phyloP scores from a whole-genome alignment of 2,888 invertebrate genomes.

The Ophioninae sp. region DNA sequence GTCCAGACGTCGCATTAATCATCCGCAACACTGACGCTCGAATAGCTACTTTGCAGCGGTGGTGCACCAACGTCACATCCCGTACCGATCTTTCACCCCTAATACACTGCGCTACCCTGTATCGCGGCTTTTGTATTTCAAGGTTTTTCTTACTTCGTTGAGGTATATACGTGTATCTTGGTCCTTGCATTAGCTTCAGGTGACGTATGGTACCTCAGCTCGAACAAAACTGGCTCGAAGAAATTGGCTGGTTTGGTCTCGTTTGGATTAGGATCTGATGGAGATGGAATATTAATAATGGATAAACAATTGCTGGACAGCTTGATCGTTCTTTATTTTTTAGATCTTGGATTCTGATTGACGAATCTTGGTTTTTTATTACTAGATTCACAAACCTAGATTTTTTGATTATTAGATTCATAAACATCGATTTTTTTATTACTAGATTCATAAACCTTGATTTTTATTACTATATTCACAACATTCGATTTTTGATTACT shows the following conservation, averaged over 20 bases:
- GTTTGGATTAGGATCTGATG: not conserved
- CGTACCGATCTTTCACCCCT: constrained; percentile 35
- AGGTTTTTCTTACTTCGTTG: constrained; percentile 14
- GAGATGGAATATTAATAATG: not conserved
- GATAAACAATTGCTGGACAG: too few relatives aligned
- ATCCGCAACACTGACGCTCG: constrained; percentile 56
- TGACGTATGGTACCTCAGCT: not conserved
- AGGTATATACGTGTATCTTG: not conserved
- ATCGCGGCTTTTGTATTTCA: constrained; percentile 14
- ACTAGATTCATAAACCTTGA: too few relatives aligned
- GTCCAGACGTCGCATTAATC: constrained; percentile 64
- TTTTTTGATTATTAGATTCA: too few relatives aligned
- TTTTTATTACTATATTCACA: too few relatives aligned
- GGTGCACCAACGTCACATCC: constrained; percentile 14
- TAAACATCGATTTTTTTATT: too few relatives aligned
- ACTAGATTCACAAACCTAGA: too few relatives aligned
- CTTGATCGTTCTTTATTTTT: too few relatives aligned
- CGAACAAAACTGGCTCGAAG: not conserved
- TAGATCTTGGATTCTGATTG: too few relatives aligned
- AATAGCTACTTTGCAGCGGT: constrained; percentile 43
- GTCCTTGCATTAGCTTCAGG: not conserved
- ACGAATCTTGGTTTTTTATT: too few relatives aligned
- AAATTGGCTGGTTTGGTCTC: not conserved
- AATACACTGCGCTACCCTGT: constrained; percentile 24
- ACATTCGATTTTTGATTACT: too few relatives aligned